Evolutionary conservation across 2,888 invertebrate genomes (phyloP).

Genomic region (Apotomis turbidana): DNA sequence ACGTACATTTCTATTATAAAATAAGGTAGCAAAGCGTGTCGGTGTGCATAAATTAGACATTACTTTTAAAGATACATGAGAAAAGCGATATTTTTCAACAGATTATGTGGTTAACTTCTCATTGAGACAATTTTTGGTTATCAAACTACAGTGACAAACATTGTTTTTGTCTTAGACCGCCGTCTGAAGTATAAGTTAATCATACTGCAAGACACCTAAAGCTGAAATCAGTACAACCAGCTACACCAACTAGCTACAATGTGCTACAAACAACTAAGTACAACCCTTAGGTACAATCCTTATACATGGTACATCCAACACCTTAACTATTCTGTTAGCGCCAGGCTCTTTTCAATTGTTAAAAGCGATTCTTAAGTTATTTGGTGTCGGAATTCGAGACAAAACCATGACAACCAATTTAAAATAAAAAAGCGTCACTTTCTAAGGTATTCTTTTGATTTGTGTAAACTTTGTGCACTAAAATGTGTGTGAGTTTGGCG

Average conservation of each 20-base stretch:
- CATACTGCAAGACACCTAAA: slow-evolving; percentile 10
- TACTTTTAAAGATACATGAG: neutral
- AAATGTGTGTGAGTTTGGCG: neutral
- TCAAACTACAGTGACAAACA: neutral
- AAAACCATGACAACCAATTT: no score
- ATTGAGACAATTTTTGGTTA: neutral
- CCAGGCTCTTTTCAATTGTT: no score
- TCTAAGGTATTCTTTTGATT: no score
- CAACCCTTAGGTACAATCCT: neutral
- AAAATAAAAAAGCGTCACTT: no score
- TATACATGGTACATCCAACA: neutral
- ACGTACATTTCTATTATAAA: neutral
- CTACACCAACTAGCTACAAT: slow-evolving; percentile 22
- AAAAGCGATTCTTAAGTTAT: no score
- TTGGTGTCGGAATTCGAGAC: no score
- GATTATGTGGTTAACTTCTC: neutral
- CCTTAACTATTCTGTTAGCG: neutral
- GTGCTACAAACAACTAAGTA: neutral
- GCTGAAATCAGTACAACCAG: neutral
- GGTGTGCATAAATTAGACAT: neutral
- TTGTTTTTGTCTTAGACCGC: neutral
- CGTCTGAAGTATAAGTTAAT: neutral
- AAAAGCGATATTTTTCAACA: neutral
- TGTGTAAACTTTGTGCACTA: no score
- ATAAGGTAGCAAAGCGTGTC: neutral